These are phyloP conservation scores for Halcyon badia DNA, from an alignment of 2,797 vertebrate species.

Conservation along the genomic window DNA sequence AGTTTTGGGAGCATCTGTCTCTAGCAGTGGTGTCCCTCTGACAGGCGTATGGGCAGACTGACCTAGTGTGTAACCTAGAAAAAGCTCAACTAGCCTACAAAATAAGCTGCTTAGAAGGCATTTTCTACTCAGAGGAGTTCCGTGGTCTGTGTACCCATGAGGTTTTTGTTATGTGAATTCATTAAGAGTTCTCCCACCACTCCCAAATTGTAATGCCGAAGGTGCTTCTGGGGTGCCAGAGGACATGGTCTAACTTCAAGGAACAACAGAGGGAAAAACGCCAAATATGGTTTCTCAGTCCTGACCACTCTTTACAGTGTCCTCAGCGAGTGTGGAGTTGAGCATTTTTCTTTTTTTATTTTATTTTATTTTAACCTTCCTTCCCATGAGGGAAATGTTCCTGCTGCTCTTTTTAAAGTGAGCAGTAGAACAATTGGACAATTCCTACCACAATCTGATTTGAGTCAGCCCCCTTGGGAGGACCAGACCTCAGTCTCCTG, in stretches of 20 bases:
- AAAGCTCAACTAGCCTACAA: neutral
- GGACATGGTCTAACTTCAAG: neutral
- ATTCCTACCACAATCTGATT: neutral
- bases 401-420: neutral
- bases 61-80: neutral
- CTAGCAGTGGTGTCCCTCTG: neutral
- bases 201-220: neutral
- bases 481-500: neutral
- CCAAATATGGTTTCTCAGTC: neutral
- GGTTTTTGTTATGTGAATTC: neutral
- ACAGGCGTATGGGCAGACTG: neutral
- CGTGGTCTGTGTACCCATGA: neutral
- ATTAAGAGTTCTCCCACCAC: neutral
- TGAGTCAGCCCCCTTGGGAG: neutral
- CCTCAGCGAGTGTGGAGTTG: neutral
- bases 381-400: neutral
- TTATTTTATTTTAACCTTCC: neutral
- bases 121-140: neutral
- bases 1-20: neutral
- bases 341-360: neutral
- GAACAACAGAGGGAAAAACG: neutral
- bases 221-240: neutral
- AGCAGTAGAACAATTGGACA: neutral
- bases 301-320: rapidly evolving
- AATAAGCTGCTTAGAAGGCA: neutral